Base-by-base conservation (phyloP, 1,140 invertebrate species). In the Scaptodrosophila lebanonensis region DNA sequence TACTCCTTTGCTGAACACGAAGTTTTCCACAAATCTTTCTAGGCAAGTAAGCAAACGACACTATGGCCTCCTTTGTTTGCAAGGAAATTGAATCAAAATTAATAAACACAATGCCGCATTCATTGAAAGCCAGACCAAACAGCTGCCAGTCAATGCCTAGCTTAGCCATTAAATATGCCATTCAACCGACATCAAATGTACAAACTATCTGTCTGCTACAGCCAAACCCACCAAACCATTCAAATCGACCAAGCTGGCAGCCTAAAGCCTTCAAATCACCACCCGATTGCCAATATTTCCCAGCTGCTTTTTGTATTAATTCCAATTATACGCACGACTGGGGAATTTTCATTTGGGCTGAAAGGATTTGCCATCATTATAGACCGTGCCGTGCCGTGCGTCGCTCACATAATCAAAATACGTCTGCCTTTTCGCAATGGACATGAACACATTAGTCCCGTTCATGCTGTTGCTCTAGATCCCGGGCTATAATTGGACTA, bases 251-350 rank as follows among this genome's bases (percentile, higher is more conserved):
- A 7, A 12, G 6, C 9, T 32, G 17, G 6, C 30, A 16, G 11
- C 39, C 22, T 15, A 29, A 12, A 29, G 7, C 13, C 20, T 15
- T 3, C 15, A 27, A n/a, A n/a, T n/a, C n/a, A n/a, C n/a, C n/a
- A 16, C 7, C 20, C 13, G 32, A 1, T n/a, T 7, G 38, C 27
- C 49, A 35, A 79, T 61, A 66, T 64, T 58, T 71, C 65, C 62
- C 47, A 47, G 53, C 39, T 65, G 54, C 53, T 51, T 75, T 73
- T 66, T 79, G 69, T 79, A 82, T 82, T 82, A 82, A 82, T 82
- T 82, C 66, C 76, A 83, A 82, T 82, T 82, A 82, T 76, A 82
- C 75, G 75, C 75, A 82, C 75, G 76, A 60, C 70, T 70, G 69
- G 66, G 73, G 70, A 83, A 82, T 82, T 82, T 70, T 63, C 76